A percentile compares a stretch with the other conserved stretches of the same genome.
Evolutionary conservation across 2,888 invertebrate species (phyloP).

Genomic region (Hermaeophaga mercurialis): DNA sequence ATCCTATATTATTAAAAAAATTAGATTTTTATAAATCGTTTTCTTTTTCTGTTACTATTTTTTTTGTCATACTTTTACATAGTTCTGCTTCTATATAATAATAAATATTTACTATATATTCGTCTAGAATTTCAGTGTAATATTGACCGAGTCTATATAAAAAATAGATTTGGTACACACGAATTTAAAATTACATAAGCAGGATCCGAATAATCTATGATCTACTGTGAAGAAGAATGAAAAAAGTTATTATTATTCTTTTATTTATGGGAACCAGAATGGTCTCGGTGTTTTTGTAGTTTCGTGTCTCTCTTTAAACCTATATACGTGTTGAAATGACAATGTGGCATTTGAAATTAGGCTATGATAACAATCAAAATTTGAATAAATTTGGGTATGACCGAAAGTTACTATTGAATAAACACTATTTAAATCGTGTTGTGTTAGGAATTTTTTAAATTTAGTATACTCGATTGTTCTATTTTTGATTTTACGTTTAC

Average conservation of each 20-base stretch:
- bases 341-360: slow-evolving; percentile 3
- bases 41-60: no score
- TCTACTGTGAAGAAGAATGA: background rate
- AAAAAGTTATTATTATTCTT: background rate
- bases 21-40: no score
- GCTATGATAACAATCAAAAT: slow-evolving; percentile 8
- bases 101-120: no score
- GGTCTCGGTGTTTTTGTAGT: background rate
- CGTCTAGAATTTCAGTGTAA: no score
- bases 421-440: background rate
- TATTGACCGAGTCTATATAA: no score
- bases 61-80: no score
- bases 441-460: no score
- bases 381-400: slow-evolving; percentile 3
- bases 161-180: background rate
- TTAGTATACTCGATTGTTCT: no score
- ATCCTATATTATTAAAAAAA: no score
- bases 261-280: background rate
- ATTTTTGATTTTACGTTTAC: no score
- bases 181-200: background rate
- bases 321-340: background rate
- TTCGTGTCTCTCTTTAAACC: background rate
- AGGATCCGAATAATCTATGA: background rate
- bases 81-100: no score
- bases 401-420: background rate